Evolutionary conservation across 2,888 invertebrate species (phyloP), one percentile per base, ranked within the genome.

Genomic region (Pseudoips prasinana): DNA sequence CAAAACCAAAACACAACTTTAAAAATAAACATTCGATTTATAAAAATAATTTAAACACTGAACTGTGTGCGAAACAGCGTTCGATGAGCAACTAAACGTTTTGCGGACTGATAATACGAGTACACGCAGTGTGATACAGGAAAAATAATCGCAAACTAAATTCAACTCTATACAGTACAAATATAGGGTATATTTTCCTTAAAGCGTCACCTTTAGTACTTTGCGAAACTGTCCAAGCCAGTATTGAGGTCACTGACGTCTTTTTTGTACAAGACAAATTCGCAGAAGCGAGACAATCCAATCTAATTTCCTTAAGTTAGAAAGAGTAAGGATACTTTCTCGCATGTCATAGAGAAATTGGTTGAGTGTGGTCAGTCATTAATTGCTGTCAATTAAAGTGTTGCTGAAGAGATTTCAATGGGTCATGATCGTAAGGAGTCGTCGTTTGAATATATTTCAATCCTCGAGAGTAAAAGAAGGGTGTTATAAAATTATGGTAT

Each of bases 181-280:
- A 0, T 1, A 28, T 60, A 58, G 43, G 57, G 61, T 47, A 24
- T 18, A 29, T 24, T 37, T 52, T 22, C 9, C 3, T 20, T 29
- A 18, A 14, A 1, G 9, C 10, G 0, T 4, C 2, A 9, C 19
- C 11, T 41, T 22, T 17, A 48, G 22, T 43, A 39, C 34, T 33
- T 22, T 22, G 43, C 37, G 27, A 42, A 49, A 57, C 55, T 41
- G 58, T 52, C 41, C 50, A 38, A 45, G 52, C 57, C 24, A 42
- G 50, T 74, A 85, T 81, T 81, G 82, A 83, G 87, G 86, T 86
- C 87, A 86, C 69, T 79, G 85, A 83, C 87, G 83, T 78, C 78
- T 77, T 82, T 83, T 83, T 84, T 77, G 58, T 70, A 66, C 58
- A 63, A 61, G 69, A 73, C 67, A 73, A 79, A 72, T 78, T 72